Evolutionary conservation across 2,888 invertebrate genomes (phyloP).

Genomic region (Mythimna loreyi): DNA sequence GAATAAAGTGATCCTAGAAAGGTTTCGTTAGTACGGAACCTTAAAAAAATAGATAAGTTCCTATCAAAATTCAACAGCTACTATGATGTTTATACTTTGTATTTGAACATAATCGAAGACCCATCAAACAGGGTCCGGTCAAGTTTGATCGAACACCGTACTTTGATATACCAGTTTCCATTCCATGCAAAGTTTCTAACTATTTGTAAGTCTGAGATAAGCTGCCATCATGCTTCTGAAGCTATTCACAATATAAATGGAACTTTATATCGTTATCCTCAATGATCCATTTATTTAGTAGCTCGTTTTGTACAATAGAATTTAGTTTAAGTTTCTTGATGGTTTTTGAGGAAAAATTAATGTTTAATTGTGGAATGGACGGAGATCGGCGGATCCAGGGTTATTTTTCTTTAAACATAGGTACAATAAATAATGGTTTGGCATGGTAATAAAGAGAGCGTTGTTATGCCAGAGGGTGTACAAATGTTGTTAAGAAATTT

Average conservation of each 20-base stretch:
- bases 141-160: constrained; percentile 43
- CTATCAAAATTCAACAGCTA: too few species aligned
- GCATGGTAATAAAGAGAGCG: too few species aligned
- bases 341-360: neutral
- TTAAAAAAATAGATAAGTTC: neutral
- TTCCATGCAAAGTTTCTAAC: constrained; percentile 30
- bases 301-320: constrained; percentile 26
- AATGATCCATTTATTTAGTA: constrained; percentile 22
- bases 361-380: too few species aligned
- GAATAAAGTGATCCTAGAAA: too few species aligned
- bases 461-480: too few species aligned
- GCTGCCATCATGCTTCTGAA: constrained; percentile 28
- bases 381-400: too few species aligned
- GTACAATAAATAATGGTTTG: too few species aligned
- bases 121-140: constrained; percentile 6
- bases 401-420: too few species aligned
- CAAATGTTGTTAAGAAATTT: too few species aligned
- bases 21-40: too few species aligned
- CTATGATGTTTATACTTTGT: neutral
- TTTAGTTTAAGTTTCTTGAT: constrained; percentile 12
- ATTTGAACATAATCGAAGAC: neutral
- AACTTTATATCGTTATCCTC: constrained; percentile 22
- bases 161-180: constrained; percentile 35
- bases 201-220: constrained; percentile 46
- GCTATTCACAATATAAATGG: constrained; percentile 35